These are phyloP conservation scores for Nephila pilipes DNA, from an alignment of 1,140 invertebrate genomes.

Conservation along the genomic window DNA sequence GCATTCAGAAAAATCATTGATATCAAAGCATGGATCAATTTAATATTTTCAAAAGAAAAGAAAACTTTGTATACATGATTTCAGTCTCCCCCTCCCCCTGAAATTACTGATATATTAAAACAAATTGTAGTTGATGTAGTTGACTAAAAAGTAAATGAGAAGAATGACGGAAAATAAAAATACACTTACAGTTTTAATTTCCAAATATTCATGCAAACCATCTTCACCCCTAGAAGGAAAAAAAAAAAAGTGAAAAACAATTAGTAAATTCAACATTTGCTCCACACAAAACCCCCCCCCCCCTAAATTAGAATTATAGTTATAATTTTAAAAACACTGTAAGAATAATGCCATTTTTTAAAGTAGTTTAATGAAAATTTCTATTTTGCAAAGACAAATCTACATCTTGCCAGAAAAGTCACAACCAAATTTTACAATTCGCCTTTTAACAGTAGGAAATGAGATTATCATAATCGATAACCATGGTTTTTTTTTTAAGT, in stretches of 20 bases:
- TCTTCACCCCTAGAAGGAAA: slow-evolving; percentile 76
- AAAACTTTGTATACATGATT: neutral
- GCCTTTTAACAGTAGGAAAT: too few relatives aligned
- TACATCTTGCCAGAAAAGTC: too few relatives aligned
- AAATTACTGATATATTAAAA: neutral
- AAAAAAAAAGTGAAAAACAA: neutral
- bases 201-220: slow-evolving; percentile 77
- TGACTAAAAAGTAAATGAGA: neutral
- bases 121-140: neutral
- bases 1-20: neutral
- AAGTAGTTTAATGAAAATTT: too few relatives aligned
- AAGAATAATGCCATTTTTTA: too few relatives aligned
- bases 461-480: too few relatives aligned
- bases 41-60: neutral
- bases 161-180: neutral
- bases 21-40: neutral
- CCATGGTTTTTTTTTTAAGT: too few relatives aligned
- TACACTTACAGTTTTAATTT: slow-evolving; percentile 78
- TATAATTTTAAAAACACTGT: too few relatives aligned
- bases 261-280: neutral
- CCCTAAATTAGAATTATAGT: too few relatives aligned
- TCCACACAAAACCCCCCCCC: neutral
- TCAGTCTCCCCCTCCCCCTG: too few relatives aligned
- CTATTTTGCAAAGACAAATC: too few relatives aligned
- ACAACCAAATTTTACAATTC: too few relatives aligned